Percentiles rank a stretch among this genome's conserved stretches.
Conservation (phyloP, 2,797 vertebrate species). For the Danio aesculapii region DNA sequence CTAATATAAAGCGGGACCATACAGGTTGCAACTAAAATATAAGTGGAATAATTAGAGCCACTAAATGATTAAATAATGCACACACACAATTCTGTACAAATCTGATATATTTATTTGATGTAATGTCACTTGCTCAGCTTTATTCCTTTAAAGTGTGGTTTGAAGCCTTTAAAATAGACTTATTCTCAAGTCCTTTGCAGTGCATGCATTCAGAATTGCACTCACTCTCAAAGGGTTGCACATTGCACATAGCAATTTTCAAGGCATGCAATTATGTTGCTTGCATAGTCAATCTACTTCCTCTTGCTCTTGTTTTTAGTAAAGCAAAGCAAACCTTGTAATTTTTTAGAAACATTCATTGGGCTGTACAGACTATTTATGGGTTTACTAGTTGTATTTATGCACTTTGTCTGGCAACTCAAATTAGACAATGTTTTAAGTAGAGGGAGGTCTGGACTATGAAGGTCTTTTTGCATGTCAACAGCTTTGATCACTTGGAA, state of each 20-base stretch:
- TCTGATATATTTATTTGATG: too few species aligned
- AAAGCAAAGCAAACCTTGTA: constrained; percentile 46
- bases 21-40: too few species aligned
- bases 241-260: constrained; percentile 39
- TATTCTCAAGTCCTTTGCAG: not conserved
- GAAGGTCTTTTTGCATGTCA: constrained; percentile 13
- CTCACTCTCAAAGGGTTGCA: not conserved
- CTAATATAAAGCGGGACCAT: too few species aligned
- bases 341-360: constrained; percentile 48
- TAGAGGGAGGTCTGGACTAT: not conserved
- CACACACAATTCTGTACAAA: too few species aligned
- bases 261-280: constrained; percentile 42
- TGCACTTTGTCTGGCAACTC: constrained; percentile 51
- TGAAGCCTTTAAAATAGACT: not conserved
- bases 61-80: too few species aligned
- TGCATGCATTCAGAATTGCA: not conserved
- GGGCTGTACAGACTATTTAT: constrained; percentile 46
- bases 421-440: constrained; percentile 18
- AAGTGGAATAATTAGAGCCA: too few species aligned
- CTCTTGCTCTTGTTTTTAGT: constrained; percentile 44
- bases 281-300: constrained; percentile 43
- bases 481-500: not conserved
- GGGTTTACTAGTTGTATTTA: constrained; percentile 42
- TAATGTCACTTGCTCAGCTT: too few species aligned
- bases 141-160: not conserved